Conservation (phyloP, 2,113 vertebrate species). For the Leptosomus discolor region DNA sequence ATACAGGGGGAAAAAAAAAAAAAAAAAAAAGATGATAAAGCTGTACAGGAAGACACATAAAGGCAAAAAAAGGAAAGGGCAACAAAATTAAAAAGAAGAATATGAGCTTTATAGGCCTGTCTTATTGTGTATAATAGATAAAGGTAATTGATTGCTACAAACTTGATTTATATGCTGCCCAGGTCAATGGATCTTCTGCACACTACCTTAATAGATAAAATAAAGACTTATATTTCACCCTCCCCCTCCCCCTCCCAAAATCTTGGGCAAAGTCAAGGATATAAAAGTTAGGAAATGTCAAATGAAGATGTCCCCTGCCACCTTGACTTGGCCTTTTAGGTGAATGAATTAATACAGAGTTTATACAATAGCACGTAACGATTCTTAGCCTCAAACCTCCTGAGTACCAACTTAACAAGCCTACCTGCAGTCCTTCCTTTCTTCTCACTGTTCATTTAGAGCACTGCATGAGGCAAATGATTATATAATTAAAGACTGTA, state of each 20-base stretch:
- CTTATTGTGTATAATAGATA: background rate
- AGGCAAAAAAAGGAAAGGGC: background rate
- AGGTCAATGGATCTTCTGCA: background rate
- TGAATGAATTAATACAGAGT: background rate
- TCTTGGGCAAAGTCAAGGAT: background rate
- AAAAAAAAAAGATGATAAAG: background rate
- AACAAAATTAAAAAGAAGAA: background rate
- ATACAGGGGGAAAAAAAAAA: background rate
- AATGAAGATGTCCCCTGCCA: background rate
- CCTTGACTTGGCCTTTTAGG: background rate
- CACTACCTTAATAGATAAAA: background rate
- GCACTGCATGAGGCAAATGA: conserved; percentile 13
- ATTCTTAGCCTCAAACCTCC: background rate
- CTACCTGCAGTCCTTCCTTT: background rate
- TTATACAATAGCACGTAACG: background rate
- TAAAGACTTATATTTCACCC: background rate
- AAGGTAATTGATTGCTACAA: background rate
- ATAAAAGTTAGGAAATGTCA: background rate
- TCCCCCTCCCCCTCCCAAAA: background rate
- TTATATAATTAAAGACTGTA: conserved; percentile 15
- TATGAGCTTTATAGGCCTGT: background rate
- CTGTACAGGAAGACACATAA: background rate
- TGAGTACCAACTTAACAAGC: background rate
- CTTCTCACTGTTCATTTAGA: background rate
- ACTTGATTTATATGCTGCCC: background rate